These are phyloP conservation scores for Drosophila koepferae DNA, from an alignment of 2,888 invertebrate genomes.

Conservation along the genomic window DNA sequence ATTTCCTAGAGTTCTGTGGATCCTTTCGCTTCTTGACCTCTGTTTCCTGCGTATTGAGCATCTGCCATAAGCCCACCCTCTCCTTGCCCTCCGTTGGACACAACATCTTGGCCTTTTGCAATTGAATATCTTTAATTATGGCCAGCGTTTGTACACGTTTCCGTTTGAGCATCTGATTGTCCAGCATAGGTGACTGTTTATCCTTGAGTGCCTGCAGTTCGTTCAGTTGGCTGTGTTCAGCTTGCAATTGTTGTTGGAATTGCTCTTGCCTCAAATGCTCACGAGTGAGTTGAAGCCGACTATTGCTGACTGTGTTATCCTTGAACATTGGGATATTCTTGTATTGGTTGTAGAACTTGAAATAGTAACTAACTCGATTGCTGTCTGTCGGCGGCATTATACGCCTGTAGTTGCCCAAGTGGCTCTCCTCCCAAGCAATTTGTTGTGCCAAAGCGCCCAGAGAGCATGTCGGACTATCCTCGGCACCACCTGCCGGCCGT, in stretches of 20 bases:
- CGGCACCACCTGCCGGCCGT: constrained; percentile 21
- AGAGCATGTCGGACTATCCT: constrained; percentile 26
- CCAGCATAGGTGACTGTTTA: neutral
- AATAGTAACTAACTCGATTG: constrained; percentile 87
- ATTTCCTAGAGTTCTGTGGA: neutral
- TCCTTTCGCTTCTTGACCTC: neutral
- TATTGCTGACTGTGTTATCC: constrained; percentile 90
- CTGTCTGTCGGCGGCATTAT: constrained; percentile 88
- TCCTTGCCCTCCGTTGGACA: constrained; percentile 12
- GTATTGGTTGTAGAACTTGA: constrained; percentile 89
- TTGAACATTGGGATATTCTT: constrained; percentile 88
- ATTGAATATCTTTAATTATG: constrained; percentile 30
- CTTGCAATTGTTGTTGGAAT: constrained; percentile 12
- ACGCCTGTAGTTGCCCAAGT: constrained; percentile 90
- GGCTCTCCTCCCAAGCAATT: constrained; percentile 90
- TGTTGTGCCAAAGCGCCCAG: constrained; percentile 87
- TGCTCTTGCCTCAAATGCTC: constrained; percentile 67
- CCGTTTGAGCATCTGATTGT: neutral
- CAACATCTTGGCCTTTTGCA: constrained; percentile 29
- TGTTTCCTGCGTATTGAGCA: neutral
- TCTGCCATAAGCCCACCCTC: constrained; percentile 24
- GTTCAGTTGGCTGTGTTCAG: neutral
- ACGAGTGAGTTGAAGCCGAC: constrained; percentile 90
- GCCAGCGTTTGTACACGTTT: constrained; percentile 16
- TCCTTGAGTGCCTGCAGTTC: neutral